Base-by-base conservation (phyloP, 1,140 invertebrate genomes). In the Tenebrio molitor region DNA sequence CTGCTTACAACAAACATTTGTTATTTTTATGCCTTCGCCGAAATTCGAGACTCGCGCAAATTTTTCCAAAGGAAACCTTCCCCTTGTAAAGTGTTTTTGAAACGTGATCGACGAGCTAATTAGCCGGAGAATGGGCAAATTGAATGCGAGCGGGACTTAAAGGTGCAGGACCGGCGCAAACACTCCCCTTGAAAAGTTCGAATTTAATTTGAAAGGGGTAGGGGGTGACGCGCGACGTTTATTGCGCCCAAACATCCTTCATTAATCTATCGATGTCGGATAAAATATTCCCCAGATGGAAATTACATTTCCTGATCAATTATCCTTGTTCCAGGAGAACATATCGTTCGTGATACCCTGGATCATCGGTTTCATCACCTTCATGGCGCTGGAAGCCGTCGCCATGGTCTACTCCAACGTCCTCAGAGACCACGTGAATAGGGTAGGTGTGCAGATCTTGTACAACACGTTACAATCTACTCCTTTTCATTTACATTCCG, bases 381-480 rank as follows among this genome's bases (percentile, higher is more conserved):
- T 91, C 82, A 91, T 91, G 88, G 89, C 91, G 14, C 80, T 92
- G 72, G 91, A 92, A 82, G 90, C 90, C 12, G 89, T 92, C 80
- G 88, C 90, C 58, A 91, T 91, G 88, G 90, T 92, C 14, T 92
- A 92, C 81, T 91, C 90, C 16, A 92, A 92, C 82, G 90, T 92
- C 14, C 84, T 92, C 63, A 86, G 90, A 82, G 91, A 92, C 86
- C 91, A 92, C 82, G 89, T 92, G 67, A 92, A 92, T 83, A 89
- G 87, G 84, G 91, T 91, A 83, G 88, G 84, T 84, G 66, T 70
- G 6, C n/a, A n/a, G n/a, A n/a, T n/a, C n/a, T n/a, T n/a, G n/a
- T n/a, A n/a, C n/a, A n/a, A n/a, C n/a, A n/a, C n/a, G n/a, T n/a
- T n/a, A n/a, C n/a, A n/a, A n/a, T n/a, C n/a, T n/a, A n/a, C n/a